A percentile compares a stretch with the other conserved stretches of the same genome.
These are phyloP conservation scores for Galbula dea DNA, from an alignment of 2,113 vertebrate species.

Conservation along the genomic window DNA sequence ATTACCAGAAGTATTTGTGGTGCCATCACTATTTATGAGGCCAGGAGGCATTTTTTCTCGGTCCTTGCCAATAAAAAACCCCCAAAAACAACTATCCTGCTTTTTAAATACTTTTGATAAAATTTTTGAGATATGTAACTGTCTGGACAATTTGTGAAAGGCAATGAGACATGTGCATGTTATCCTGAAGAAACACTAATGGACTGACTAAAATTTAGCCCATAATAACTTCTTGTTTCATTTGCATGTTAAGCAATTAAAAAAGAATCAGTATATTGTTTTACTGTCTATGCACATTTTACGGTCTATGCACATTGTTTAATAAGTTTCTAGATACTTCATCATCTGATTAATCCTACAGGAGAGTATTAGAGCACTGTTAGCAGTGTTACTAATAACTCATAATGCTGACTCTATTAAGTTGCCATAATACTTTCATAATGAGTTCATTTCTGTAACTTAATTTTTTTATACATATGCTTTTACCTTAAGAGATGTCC, in stretches of 20 bases:
- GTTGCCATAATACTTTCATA: background rate
- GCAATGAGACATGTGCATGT: background rate
- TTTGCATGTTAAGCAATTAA: background rate
- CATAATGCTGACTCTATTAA: background rate
- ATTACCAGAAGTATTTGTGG: background rate
- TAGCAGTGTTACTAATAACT: background rate
- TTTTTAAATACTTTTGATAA: background rate
- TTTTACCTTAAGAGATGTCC: background rate
- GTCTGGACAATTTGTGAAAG: background rate
- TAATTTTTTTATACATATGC: background rate
- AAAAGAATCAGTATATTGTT: background rate
- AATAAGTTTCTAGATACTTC: background rate
- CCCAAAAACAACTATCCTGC: background rate
- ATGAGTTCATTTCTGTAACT: background rate
- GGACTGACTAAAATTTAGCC: background rate
- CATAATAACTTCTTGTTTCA: background rate
- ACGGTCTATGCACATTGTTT: background rate
- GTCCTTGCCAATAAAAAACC: background rate
- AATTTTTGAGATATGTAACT: background rate
- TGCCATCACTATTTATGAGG: background rate
- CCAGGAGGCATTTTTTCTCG: background rate
- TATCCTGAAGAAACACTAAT: background rate
- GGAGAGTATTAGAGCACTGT: background rate
- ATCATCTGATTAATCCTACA: background rate
- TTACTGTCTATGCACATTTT: background rate